These are phyloP conservation scores for Vanessa atalanta DNA, from an alignment of 1,140 invertebrate species.

Conservation along the genomic window DNA sequence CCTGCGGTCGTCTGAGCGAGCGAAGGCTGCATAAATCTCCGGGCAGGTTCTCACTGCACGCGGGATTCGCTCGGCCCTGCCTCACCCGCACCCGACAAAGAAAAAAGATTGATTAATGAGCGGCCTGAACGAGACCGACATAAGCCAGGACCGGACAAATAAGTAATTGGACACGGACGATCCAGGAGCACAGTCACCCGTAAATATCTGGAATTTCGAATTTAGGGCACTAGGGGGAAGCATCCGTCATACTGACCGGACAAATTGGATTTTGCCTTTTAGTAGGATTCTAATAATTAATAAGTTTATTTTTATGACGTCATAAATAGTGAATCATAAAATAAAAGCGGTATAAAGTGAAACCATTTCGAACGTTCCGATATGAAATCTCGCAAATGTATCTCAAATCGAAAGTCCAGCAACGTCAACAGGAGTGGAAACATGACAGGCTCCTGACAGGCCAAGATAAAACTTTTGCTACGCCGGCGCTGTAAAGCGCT, in stretches of 20 bases:
- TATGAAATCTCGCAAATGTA: slow-evolving; percentile 26
- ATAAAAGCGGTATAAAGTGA: background rate
- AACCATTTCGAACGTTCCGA: slow-evolving; percentile 3
- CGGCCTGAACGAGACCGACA: slow-evolving; percentile 36
- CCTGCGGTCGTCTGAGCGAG: slow-evolving; percentile 28
- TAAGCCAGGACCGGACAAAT: slow-evolving; percentile 40
- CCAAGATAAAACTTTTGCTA: slow-evolving; percentile 30
- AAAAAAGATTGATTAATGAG: slow-evolving; percentile 51
- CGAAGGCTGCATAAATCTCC: slow-evolving; percentile 40
- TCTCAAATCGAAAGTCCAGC: slow-evolving; percentile 33
- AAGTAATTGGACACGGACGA: slow-evolving; percentile 46
- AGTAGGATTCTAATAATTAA: background rate
- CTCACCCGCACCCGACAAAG: slow-evolving; percentile 31
- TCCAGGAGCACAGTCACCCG: slow-evolving; percentile 22
- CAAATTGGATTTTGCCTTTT: slow-evolving; percentile 19
- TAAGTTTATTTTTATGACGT: no score
- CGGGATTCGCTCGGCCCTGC: slow-evolving; percentile 36
- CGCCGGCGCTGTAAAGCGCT: slow-evolving; percentile 3
- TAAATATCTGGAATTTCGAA: slow-evolving; percentile 43
- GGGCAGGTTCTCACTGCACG: slow-evolving; percentile 36
- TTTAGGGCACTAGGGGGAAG: slow-evolving; percentile 4
- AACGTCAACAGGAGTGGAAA: slow-evolving; percentile 15
- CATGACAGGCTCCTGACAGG: slow-evolving; percentile 28
- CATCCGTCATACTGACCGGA: slow-evolving; percentile 16
- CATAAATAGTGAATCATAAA: background rate